Base-by-base conservation (phyloP, 2,888 invertebrate genomes). In the Nomada goodeniana region DNA sequence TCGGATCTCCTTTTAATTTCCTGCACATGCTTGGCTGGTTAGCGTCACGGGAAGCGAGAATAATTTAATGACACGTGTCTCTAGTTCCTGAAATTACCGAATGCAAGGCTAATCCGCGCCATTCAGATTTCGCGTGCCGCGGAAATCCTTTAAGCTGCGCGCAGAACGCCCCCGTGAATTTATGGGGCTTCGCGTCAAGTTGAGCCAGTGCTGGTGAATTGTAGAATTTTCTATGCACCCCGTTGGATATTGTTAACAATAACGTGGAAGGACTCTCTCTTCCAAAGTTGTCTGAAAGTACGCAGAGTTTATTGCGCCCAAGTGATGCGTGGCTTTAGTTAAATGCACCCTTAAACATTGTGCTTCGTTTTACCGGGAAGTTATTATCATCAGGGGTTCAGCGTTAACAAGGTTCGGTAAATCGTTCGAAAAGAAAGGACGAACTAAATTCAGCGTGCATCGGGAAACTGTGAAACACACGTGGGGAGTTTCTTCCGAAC, bases 81-180 rank as follows among this genome's bases (percentile, higher is more conserved):
- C 55, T 18, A 2, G 55, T 15, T 20, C 57, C 57, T 26, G 57
- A 23, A 55, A 55, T 23, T 10, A 2, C 23, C n/a, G 42, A 52
- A 47, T 50, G 26, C 23, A 57, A 23, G 70, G 26, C 20, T 36
- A 26, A 65, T n/a, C 20, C 50, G 9, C 1, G 36, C 36, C 20
- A 11, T 29, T 29, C 13, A 65, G 42, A 13, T 52, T n/a, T 59
- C 9, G 26, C 57, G 7, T 18, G 23, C 2, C 63, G 59, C 47
- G 82, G 72, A 78, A 83, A 80, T 79, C 85, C 83, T 84, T 76
- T 84, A 83, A 88, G 82, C 84, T 80, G 76, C 77, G 86, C 61
- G 11, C 26, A 29, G 23, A 20, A 42, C 44, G 59, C 10, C 15
- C 7, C 36, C 26, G 20, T 55, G 59, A 72, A 76, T 75, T 80